These are phyloP conservation scores for Carcharodon carcharias DNA, from an alignment of 2,797 vertebrate genomes.

Conservation along the genomic window DNA sequence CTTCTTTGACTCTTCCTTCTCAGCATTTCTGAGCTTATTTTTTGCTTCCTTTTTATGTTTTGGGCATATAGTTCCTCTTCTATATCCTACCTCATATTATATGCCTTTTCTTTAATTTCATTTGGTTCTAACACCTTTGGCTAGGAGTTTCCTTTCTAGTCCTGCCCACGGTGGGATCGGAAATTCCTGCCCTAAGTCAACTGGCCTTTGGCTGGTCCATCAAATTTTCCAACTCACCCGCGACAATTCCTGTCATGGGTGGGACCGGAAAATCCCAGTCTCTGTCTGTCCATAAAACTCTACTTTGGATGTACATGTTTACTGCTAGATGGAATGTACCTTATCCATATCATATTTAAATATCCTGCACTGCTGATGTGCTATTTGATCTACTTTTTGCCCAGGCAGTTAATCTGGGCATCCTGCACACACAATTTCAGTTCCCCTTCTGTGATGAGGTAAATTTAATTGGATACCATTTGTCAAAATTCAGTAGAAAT, in stretches of 20 bases:
- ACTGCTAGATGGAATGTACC: not conserved
- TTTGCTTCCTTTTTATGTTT: too few species aligned
- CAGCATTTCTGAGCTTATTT: too few species aligned
- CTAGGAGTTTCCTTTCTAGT: too few species aligned
- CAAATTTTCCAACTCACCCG: too few species aligned
- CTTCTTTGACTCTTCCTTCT: not conserved
- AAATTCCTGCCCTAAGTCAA: too few species aligned
- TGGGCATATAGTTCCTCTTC: not conserved
- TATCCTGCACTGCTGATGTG: not conserved
- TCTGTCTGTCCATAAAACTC: too few species aligned
- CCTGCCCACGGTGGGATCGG: too few species aligned
- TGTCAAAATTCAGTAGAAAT: too few species aligned
- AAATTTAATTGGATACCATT: too few species aligned
- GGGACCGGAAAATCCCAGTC: too few species aligned
- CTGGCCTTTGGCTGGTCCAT: too few species aligned
- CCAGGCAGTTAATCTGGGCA: not conserved
- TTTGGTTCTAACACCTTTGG: not conserved
- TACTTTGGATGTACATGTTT: not conserved
- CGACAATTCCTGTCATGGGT: too few species aligned
- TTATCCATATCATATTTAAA: not conserved
- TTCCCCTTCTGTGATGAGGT: not conserved
- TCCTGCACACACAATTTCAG: not conserved
- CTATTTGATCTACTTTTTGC: not conserved
- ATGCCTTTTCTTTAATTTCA: not conserved
- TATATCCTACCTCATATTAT: not conserved